Percentiles rank a stretch among this genome's conserved stretches.
Conservation (phyloP, 2,797 vertebrate species). For the Bovichtus diacanthus region DNA sequence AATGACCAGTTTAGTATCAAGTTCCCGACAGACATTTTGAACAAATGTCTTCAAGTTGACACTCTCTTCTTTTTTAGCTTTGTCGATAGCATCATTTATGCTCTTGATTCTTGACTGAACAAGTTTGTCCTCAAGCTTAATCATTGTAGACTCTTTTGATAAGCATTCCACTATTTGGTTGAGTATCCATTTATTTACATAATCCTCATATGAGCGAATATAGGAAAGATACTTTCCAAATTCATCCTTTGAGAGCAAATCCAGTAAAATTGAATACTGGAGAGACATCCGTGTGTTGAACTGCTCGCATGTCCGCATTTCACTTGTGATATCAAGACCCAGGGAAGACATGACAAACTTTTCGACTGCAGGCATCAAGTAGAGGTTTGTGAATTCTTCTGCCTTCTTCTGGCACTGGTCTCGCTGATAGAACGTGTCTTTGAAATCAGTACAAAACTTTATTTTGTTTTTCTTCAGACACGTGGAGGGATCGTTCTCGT, state of each 20-base stretch:
- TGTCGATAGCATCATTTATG: slow-evolving; percentile 58
- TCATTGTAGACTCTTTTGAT: too few species aligned
- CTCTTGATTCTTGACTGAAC: slow-evolving; percentile 20
- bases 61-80: slow-evolving; percentile 17
- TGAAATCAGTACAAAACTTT: slow-evolving; percentile 66
- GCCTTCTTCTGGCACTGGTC: slow-evolving; percentile 79
- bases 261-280: slow-evolving; percentile 62
- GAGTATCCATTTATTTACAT: slow-evolving; percentile 59
- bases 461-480: slow-evolving; percentile 65
- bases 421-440: slow-evolving; percentile 65
- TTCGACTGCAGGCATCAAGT: slow-evolving; percentile 69
- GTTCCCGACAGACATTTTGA: slow-evolving; percentile 61
- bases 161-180: slow-evolving; percentile 13
- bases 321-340: slow-evolving; percentile 64
- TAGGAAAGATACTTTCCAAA: slow-evolving; percentile 43
- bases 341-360: too few species aligned
- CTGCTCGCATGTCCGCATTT: slow-evolving; percentile 42
- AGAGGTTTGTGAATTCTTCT: slow-evolving; percentile 64
- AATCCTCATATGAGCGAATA: slow-evolving; percentile 3
- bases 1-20: slow-evolving; percentile 72
- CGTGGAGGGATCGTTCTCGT: slow-evolving; percentile 58
- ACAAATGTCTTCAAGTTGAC: slow-evolving; percentile 60
- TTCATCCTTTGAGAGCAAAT: slow-evolving; percentile 26
- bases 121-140: too few species aligned
- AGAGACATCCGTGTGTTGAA: slow-evolving; percentile 61